These are phyloP conservation scores for Hemibagrus wyckioides DNA, from an alignment of 2,113 vertebrate genomes.

Conservation along the genomic window DNA sequence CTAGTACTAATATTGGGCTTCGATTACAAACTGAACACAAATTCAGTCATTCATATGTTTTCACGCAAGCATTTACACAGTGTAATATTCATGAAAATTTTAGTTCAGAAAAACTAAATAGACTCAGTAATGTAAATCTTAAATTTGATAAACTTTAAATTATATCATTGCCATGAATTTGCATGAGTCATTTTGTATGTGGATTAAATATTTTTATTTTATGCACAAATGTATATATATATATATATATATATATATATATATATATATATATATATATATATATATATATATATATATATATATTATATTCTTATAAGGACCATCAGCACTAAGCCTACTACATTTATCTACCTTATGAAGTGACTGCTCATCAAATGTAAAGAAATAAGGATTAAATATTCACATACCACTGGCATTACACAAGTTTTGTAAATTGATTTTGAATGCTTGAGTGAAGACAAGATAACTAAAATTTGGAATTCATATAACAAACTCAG, in stretches of 20 bases:
- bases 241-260: too few relatives aligned
- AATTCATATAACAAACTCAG: background rate
- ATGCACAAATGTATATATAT: too few relatives aligned
- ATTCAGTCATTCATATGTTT: background rate
- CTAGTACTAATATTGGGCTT: background rate
- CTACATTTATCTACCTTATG: background rate
- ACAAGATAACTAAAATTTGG: background rate
- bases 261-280: too few relatives aligned
- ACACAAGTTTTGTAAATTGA: background rate
- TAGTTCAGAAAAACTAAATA: background rate
- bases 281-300: too few relatives aligned
- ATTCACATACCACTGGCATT: background rate
- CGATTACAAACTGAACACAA: background rate
- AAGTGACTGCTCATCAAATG: background rate
- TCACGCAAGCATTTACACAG: background rate
- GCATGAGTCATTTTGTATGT: background rate
- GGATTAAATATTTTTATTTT: background rate
- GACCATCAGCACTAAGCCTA: background rate
- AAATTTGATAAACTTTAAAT: background rate
- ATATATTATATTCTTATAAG: background rate
- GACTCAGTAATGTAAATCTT: background rate
- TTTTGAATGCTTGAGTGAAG: background rate
- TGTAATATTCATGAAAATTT: background rate
- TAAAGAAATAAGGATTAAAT: background rate
- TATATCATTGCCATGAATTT: background rate